phyloP scores from a whole-genome alignment of 2,797 vertebrate genomes.

The Pygocentrus nattereri region DNA sequence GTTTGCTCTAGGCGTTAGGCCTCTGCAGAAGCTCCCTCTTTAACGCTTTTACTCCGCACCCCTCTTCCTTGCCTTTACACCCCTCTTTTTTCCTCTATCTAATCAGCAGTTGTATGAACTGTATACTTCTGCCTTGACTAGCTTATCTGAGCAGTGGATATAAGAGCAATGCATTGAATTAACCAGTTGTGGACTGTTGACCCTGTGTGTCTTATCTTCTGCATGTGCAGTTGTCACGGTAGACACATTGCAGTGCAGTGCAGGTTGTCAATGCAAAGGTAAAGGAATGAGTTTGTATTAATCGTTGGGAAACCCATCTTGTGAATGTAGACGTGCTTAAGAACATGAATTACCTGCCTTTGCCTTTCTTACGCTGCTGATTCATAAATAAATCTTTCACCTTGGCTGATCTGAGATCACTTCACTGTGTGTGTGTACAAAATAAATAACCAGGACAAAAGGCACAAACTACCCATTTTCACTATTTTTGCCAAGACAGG shows the following conservation, averaged over 20 bases:
- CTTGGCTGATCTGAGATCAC: not conserved
- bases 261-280: not conserved
- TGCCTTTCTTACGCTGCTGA: not conserved
- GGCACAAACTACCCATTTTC: too few species aligned
- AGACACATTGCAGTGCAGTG: not conserved
- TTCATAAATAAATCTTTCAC: not conserved
- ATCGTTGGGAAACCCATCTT: not conserved
- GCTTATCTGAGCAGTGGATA: constrained; percentile 33
- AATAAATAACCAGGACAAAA: not conserved
- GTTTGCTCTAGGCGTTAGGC: constrained; percentile 51
- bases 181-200: constrained; percentile 31
- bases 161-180: not conserved
- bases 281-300: not conserved
- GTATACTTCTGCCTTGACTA: constrained; percentile 5
- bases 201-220: constrained; percentile 32
- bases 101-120: constrained; percentile 35
- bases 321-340: constrained; percentile 10
- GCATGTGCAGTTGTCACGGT: constrained; percentile 29
- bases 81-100: constrained; percentile 21
- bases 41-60: constrained; percentile 3
- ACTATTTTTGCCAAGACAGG: too few species aligned
- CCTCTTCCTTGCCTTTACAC: constrained; percentile 3
- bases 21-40: constrained; percentile 36
- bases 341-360: constrained; percentile 23
- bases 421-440: not conserved